phyloP scores from a whole-genome alignment of 2,888 invertebrate species.

The Scrobipalpa costella region DNA sequence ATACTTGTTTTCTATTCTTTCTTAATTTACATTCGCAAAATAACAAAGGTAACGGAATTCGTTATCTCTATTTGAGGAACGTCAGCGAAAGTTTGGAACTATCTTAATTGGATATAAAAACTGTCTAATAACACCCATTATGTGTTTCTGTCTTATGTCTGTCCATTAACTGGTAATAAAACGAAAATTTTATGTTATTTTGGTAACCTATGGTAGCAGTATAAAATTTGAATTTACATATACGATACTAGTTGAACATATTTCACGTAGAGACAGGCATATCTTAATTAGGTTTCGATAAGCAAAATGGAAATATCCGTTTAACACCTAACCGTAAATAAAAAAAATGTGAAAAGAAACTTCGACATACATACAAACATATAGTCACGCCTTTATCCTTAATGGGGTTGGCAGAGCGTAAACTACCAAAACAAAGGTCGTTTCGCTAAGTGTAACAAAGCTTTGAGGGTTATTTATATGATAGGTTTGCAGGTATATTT shows the following conservation, averaged over 20 bases:
- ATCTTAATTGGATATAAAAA: constrained; percentile 16
- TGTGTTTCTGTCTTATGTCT: background rate
- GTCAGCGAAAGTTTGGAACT: constrained; percentile 17
- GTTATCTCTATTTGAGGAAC: constrained; percentile 5
- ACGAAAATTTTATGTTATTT: constrained; percentile 15
- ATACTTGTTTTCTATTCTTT: background rate
- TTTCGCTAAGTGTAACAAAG: no score
- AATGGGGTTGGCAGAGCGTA: no score
- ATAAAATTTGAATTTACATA: constrained; percentile 8
- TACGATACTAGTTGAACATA: background rate
- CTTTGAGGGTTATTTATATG: no score
- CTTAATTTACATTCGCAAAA: constrained; percentile 3
- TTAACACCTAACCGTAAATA: no score
- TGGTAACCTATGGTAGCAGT: constrained; percentile 1
- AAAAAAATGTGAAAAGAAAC: no score
- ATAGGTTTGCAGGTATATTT: no score
- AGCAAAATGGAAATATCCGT: background rate
- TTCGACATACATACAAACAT: no score
- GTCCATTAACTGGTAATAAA: constrained; percentile 2
- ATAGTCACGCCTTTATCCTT: no score
- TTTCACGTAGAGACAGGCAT: background rate
- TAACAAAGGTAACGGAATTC: background rate
- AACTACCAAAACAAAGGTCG: no score
- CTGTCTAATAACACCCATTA: constrained; percentile 4
- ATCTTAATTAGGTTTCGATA: background rate